Evolutionary conservation across 2,797 vertebrate species (phyloP).

Genomic region (Botia almorhae): DNA sequence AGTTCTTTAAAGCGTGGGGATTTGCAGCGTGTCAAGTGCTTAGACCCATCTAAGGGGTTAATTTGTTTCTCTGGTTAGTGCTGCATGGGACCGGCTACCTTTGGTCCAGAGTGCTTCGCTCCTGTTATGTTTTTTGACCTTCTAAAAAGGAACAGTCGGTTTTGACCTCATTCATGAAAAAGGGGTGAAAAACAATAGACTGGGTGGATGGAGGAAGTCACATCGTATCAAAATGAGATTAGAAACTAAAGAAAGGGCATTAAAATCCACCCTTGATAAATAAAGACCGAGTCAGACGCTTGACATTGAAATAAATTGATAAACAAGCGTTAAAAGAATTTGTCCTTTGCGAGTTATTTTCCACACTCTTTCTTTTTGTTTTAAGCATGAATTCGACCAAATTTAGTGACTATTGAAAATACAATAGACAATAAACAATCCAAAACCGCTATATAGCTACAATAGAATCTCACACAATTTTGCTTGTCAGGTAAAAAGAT

Average conservation of each 20-base stretch:
- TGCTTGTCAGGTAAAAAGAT: neutral
- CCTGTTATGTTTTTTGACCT: constrained; percentile 82
- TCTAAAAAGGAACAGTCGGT: constrained; percentile 81
- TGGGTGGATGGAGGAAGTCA: constrained; percentile 75
- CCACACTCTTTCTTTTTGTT: neutral
- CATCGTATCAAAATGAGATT: constrained; percentile 82
- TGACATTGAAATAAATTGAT: constrained; percentile 59
- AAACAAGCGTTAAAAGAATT: constrained; percentile 10
- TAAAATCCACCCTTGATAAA: constrained; percentile 64
- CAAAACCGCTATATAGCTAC: too few species aligned
- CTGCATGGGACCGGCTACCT: constrained; percentile 67
- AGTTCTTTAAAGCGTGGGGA: constrained; percentile 69
- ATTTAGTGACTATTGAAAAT: too few species aligned
- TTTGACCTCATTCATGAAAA: constrained; percentile 78
- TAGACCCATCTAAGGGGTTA: constrained; percentile 57
- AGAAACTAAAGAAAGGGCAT: constrained; percentile 72
- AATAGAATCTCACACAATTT: too few species aligned
- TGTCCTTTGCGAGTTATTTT: neutral
- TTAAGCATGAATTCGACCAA: neutral
- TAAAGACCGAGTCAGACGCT: constrained; percentile 57
- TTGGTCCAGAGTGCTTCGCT: constrained; percentile 72
- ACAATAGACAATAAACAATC: too few species aligned
- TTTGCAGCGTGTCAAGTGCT: constrained; percentile 70
- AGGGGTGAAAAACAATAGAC: constrained; percentile 78
- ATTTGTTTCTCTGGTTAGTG: constrained; percentile 63